Percentiles rank a stretch among this genome's conserved stretches.
phyloP scores from a whole-genome alignment of 2,113 vertebrate species.

The Oreochromis aureus region DNA sequence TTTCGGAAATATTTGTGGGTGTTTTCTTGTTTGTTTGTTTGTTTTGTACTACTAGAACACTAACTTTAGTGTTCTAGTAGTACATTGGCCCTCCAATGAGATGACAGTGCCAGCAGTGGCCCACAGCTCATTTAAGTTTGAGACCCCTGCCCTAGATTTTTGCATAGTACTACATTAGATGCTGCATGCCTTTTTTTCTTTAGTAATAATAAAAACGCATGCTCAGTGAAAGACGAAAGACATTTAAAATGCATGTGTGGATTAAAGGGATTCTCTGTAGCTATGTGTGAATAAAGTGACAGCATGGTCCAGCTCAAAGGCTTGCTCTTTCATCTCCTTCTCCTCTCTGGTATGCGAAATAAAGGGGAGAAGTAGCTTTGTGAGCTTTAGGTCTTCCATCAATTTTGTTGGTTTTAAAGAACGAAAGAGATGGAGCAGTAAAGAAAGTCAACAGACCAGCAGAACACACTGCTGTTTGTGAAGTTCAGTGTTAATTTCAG shows the following conservation, averaged over 20 bases:
- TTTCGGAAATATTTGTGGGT: neutral
- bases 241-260: neutral
- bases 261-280: neutral
- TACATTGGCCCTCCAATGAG: neutral
- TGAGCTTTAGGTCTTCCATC: slow-evolving; percentile 46
- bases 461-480: slow-evolving; percentile 54
- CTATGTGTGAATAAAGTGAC: neutral
- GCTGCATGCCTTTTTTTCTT: neutral
- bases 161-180: neutral
- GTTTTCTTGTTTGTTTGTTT: neutral
- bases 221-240: neutral
- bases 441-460: slow-evolving; percentile 59
- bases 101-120: neutral
- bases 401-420: slow-evolving; percentile 50
- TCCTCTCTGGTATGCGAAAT: slow-evolving; percentile 43
- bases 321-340: neutral
- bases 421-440: slow-evolving; percentile 41
- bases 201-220: neutral
- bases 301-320: neutral
- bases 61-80: neutral
- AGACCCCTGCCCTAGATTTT: neutral
- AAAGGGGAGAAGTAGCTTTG: slow-evolving; percentile 47
- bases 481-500: slow-evolving; percentile 72
- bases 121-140: neutral
- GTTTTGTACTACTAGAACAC: neutral